phyloP scores from a whole-genome alignment of 2,797 vertebrate species.

The Pipistrellus kuhlii region DNA sequence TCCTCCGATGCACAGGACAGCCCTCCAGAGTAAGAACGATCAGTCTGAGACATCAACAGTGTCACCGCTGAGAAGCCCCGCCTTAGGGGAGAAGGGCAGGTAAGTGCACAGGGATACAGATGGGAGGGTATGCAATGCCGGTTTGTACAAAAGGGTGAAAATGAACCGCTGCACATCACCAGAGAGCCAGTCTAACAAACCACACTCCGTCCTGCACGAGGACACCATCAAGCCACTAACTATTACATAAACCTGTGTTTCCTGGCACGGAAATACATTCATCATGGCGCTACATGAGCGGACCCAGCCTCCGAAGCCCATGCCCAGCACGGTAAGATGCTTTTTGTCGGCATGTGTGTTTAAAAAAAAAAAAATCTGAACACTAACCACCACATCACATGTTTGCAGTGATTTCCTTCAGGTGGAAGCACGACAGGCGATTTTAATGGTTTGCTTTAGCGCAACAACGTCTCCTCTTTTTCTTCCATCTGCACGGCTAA shows the following conservation, averaged over 20 bases:
- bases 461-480: background rate
- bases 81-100: background rate
- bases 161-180: background rate
- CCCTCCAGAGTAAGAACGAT: background rate
- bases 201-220: background rate
- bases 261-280: background rate
- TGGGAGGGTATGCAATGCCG: background rate
- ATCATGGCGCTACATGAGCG: background rate
- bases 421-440: background rate
- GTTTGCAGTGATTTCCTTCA: background rate
- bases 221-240: background rate
- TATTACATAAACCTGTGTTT: background rate
- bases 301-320: background rate
- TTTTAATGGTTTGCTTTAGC: background rate
- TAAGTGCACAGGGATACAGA: background rate
- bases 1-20: background rate
- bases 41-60: background rate
- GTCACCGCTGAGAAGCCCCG: background rate
- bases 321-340: accelerated
- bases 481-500: background rate
- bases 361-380: background rate
- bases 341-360: too few species aligned
- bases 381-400: background rate
- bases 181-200: background rate
- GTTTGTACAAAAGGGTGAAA: background rate